These are phyloP conservation scores for Lutjanus campechanus DNA, from an alignment of 2,797 vertebrate species.

Conservation along the genomic window DNA sequence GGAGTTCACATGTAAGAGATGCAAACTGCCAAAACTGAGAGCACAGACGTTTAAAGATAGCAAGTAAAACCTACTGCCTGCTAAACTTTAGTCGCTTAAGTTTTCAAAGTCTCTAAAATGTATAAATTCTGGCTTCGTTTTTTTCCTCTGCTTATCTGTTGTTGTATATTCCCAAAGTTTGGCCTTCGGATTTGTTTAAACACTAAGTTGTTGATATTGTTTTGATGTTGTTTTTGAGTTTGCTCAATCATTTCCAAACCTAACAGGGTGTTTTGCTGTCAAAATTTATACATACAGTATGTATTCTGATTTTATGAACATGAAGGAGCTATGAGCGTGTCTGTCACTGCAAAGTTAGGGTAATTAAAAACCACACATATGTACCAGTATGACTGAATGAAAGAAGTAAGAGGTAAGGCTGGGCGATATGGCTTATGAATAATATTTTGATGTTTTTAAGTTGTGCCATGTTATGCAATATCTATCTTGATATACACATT, in stretches of 20 bases:
- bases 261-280: neutral
- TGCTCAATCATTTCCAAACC: neutral
- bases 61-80: neutral
- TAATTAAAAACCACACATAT: neutral
- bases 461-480: too few relatives aligned
- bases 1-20: slow-evolving; percentile 9
- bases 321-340: too few relatives aligned
- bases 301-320: too few relatives aligned
- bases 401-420: neutral
- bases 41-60: slow-evolving; percentile 8
- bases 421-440: too few relatives aligned
- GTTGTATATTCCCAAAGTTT: neutral
- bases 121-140: neutral
- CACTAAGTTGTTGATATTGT: neutral
- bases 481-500: too few relatives aligned
- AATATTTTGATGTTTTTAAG: too few relatives aligned
- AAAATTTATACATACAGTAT: neutral
- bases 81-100: neutral
- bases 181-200: neutral
- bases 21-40: neutral
- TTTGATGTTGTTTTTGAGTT: neutral
- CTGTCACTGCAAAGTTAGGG: neutral
- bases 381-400: neutral
- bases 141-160: neutral
- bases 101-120: neutral